phyloP scores from a whole-genome alignment of 2,797 vertebrate species.

The Triplophysa yarkandensis region DNA sequence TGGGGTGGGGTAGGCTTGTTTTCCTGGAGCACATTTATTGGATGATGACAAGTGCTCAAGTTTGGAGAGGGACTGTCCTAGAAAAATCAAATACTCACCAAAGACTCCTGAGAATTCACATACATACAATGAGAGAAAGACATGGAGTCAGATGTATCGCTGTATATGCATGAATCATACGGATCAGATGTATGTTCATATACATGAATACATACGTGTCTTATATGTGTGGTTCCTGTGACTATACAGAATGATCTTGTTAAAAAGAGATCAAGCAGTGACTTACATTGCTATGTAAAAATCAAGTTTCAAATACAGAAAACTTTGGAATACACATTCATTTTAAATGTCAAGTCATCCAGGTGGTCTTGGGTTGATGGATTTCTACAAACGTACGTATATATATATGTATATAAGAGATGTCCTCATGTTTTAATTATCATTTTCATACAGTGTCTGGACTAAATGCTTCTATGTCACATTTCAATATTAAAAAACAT shows the following conservation, averaged over 20 bases:
- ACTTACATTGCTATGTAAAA: no score
- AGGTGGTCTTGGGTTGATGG: no score
- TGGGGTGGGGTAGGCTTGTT: constrained; percentile 1
- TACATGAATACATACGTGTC: neutral
- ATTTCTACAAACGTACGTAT: neutral
- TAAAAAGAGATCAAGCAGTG: no score
- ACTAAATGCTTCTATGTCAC: no score
- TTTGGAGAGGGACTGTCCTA: constrained; percentile 15
- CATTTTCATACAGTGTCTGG: neutral
- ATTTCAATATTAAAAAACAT: neutral
- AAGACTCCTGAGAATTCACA: constrained; percentile 56
- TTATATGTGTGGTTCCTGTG: no score
- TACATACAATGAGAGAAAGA: constrained; percentile 38
- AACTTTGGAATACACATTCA: no score
- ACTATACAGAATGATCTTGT: neutral
- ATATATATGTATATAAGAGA: neutral
- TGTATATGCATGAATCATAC: constrained; percentile 3
- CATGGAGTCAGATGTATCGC: neutral
- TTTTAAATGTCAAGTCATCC: no score
- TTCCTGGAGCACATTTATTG: neutral
- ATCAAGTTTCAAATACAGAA: no score
- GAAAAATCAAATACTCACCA: constrained; percentile 53
- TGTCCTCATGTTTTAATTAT: neutral
- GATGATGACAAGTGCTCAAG: constrained; percentile 1
- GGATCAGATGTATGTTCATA: neutral